Evolutionary conservation across 2,888 invertebrate genomes (phyloP), one percentile per base, ranked within the genome.

Genomic region (Tholera decimalis): DNA sequence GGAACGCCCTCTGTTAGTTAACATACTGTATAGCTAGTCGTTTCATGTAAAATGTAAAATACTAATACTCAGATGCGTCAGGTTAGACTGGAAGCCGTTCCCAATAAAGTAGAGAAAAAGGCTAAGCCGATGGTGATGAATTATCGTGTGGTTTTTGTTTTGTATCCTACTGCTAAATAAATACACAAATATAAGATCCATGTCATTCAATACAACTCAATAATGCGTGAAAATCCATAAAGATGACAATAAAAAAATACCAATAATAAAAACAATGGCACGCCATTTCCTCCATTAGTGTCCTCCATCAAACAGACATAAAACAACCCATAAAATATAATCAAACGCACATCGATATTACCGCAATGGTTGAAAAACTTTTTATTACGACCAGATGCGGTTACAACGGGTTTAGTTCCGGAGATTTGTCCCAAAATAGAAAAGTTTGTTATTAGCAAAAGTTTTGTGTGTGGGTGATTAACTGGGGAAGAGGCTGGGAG

Each of bases 401-500:
- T 86, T 76, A 73, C 63, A 78, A 53, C 78, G 80, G 82, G 83
- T 74, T 69, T 70, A 68, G 60, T 73, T 82, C 73, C 80, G 80
- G 78, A 86, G 86, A 84, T 85, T 83, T 78, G 83, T 80, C 80
- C 88, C 88, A 82, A 88, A 75, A 75, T 73, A 68, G 69, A 80
- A 87, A 88, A 88, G 84, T 89, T 89, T 82, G 61, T 82, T 87
- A 88, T 87, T 86, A 80, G 79, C 57, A 61, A 78, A 86, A 87
- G 72, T 86, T 88, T 7, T n/a, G 28, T 49, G 63, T 47, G 46
- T 33, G 26, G 39, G 59, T 77, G 70, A 75, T 82, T 80, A 80
- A 74, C 71, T 46, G 41, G 24, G 28, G 46, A 51, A 51, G 46
- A 54, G 30, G 30, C 30, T 39, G 49, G 57, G 51, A 18, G 39